Conservation (phyloP, 2,888 invertebrate genomes). For the Machimus atricapillus region DNA sequence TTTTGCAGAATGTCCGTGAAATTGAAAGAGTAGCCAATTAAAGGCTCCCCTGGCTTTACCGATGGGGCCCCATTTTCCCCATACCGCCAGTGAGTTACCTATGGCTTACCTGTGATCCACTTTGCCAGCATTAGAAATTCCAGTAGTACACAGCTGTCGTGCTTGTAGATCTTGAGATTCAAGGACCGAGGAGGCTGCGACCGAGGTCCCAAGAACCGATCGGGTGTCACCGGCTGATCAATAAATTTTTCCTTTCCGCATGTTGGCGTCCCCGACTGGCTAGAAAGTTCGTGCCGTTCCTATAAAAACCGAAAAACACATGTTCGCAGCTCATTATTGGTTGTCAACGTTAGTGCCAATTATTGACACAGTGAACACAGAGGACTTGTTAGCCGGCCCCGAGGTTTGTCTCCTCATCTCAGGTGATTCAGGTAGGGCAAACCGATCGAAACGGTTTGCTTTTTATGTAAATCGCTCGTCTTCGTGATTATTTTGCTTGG, state of each 20-base stretch:
- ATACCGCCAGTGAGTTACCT: background rate
- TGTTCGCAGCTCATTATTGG: slow-evolving; percentile 38
- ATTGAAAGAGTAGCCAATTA: background rate
- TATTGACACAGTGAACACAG: slow-evolving; percentile 22
- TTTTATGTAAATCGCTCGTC: slow-evolving; percentile 30
- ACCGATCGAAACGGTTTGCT: slow-evolving; percentile 17
- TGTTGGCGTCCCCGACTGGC: background rate
- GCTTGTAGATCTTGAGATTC: slow-evolving; percentile 3
- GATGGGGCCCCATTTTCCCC: background rate
- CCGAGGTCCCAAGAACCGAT: background rate
- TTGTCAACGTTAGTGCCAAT: slow-evolving; percentile 38
- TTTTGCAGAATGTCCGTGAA: background rate
- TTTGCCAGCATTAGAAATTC: slow-evolving; percentile 1
- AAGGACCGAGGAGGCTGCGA: background rate
- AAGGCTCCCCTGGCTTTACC: background rate
- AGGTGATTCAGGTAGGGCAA: slow-evolving; percentile 5
- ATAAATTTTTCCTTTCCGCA: slow-evolving; percentile 6
- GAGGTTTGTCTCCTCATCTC: background rate
- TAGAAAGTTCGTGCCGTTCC: slow-evolving; percentile 22
- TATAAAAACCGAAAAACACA: slow-evolving; percentile 37
- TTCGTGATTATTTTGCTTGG: slow-evolving; percentile 24
- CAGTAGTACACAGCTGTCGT: slow-evolving; percentile 12
- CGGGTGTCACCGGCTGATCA: background rate
- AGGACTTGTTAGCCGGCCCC: slow-evolving; percentile 6
- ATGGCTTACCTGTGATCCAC: background rate